These are phyloP conservation scores for Clarias laeviceps DNA, from an alignment of 2,797 vertebrate genomes.

Conservation along the genomic window DNA sequence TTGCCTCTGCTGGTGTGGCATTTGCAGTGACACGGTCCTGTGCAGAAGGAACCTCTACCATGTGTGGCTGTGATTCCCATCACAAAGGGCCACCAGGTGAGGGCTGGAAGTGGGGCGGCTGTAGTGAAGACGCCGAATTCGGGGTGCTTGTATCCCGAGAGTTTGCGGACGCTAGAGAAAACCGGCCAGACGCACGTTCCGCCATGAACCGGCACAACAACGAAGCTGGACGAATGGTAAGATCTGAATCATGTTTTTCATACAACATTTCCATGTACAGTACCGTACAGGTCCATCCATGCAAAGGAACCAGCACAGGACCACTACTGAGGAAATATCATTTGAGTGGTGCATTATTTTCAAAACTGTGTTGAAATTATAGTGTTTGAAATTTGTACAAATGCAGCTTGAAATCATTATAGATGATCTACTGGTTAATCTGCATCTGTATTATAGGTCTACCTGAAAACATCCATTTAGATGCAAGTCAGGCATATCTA, in stretches of 20 bases:
- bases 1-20: slow-evolving; percentile 92
- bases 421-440: too few species aligned
- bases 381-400: not conserved
- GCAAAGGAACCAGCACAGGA: not conserved
- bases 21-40: slow-evolving; percentile 94
- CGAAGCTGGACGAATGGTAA: slow-evolving; percentile 92
- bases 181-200: slow-evolving; percentile 92
- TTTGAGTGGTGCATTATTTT: not conserved
- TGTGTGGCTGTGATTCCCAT: slow-evolving; percentile 94
- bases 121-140: slow-evolving; percentile 96
- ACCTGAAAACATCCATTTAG: not conserved
- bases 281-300: not conserved
- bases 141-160: slow-evolving; percentile 95
- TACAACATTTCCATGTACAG: not conserved
- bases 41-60: slow-evolving; percentile 89
- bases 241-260: not conserved
- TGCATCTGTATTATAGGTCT: not conserved
- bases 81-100: slow-evolving; percentile 94
- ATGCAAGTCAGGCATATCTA: not conserved
- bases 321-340: not conserved
- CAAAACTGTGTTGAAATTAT: not conserved
- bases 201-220: slow-evolving; percentile 99
- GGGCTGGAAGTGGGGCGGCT: slow-evolving; percentile 99
- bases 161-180: slow-evolving; percentile 94
- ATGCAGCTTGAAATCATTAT: not conserved